Conservation (phyloP, 2,888 invertebrate genomes). For the Agonopterix subpropinquella region DNA sequence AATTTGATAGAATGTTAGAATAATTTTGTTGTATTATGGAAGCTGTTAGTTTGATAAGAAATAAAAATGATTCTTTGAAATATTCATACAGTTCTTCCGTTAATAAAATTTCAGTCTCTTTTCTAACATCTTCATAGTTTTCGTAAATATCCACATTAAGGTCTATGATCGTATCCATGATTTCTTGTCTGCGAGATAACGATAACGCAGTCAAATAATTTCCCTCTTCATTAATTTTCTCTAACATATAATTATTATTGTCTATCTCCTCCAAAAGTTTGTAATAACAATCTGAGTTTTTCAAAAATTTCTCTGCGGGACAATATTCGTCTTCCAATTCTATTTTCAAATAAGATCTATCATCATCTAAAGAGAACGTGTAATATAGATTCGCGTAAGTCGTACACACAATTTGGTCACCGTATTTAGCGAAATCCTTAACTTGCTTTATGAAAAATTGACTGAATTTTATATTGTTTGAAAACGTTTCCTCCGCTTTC, state of each 20-base stretch:
- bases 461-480: constrained; percentile 28
- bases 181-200: constrained; percentile 46
- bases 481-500: constrained; percentile 38
- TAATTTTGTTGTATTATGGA: constrained; percentile 28
- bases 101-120: constrained; percentile 28
- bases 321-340: constrained; percentile 27
- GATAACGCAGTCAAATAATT: constrained; percentile 46
- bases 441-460: constrained; percentile 41
- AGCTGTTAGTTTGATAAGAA: constrained; percentile 35
- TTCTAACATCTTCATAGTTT: constrained; percentile 40
- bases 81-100: constrained; percentile 42
- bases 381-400: constrained; percentile 49
- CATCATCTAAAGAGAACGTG: constrained; percentile 33
- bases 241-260: constrained; percentile 33
- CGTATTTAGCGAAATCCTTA: constrained; percentile 42
- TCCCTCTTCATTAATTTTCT: constrained; percentile 37
- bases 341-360: constrained; percentile 25
- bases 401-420: constrained; percentile 45
- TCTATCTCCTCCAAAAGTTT: constrained; percentile 39
- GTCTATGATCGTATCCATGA: constrained; percentile 40
- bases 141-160: constrained; percentile 36
- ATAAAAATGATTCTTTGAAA: constrained; percentile 33
- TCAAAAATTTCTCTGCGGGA: constrained; percentile 36
- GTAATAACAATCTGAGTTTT: constrained; percentile 38
- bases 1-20: constrained; percentile 29